Evolutionary conservation across 2,797 vertebrate species (phyloP), one percentile per base, ranked within the genome.

Genomic region (Sarcoramphus papa): DNA sequence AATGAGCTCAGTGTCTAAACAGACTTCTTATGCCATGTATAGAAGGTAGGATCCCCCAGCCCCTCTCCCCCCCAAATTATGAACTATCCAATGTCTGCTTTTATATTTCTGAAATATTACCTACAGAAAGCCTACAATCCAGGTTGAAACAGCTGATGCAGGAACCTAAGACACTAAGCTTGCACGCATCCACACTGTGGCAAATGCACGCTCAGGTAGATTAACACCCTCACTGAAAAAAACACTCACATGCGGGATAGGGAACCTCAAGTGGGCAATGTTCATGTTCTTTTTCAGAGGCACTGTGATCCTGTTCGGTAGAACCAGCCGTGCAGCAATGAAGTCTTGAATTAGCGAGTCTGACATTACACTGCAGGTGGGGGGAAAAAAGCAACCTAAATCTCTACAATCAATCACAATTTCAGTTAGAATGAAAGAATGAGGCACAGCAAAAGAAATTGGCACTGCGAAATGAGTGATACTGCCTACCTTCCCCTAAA

Each of bases 221-320:
- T 20, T 57, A 81, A 62, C 27, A 83, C 5, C 3, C 7, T 33
- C 24, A 41, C 9, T 37, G 41, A 63, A 62, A 64, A 59, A 69
- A 63, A 17, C 41, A 97, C 99, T 97, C 97, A 99, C 99, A 2
- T 98, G 97, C 14, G 99, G 99, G 45, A 99, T 96, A 12, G 99
- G 99, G 95, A 99, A 99, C 91, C 98, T 98, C 98, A 99, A 97
- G 76, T 98, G 96, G 84, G 99, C 98, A 94, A 99, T 96, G 79
- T 99, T 99, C 96, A 99, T 98, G 64, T 99, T 98, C 97, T 99
- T 99, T 80, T 99, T 98, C 94, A 99, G 97, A 3, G 99, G 99
- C 79, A 99, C 96, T 2, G 99, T 99, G 98, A 99, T 97, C 45
- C 99, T 98, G 93, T 99, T 99, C 2, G 99, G 99, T 80, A 99